Conservation (phyloP, 1,140 invertebrate genomes). For the Melitaea cinxia region DNA sequence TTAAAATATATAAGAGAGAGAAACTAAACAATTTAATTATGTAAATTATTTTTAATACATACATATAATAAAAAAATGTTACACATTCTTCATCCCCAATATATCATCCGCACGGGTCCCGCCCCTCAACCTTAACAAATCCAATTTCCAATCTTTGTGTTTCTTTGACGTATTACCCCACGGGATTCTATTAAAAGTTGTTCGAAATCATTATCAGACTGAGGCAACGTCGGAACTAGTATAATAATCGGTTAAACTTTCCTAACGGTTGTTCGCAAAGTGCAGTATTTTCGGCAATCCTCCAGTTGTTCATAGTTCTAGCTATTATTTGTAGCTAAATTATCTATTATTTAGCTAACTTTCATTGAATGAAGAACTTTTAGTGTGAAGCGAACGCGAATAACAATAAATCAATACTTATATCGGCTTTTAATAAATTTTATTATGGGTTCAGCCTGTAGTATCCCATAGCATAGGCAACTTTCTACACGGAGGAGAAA, state of each 20-base stretch:
- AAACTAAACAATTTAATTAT: too few species aligned
- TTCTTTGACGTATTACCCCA: conserved; percentile 32
- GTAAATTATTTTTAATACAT: not conserved
- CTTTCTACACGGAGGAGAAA: too few species aligned
- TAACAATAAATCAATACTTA: not conserved
- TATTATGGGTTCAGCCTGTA: too few species aligned
- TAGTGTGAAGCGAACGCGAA: not conserved
- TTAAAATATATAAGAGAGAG: too few species aligned
- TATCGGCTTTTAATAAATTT: too few species aligned
- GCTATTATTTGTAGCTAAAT: conserved; percentile 20
- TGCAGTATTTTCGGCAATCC: conserved; percentile 30
- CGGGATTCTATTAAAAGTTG: conserved; percentile 52
- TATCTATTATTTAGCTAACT: conserved; percentile 5
- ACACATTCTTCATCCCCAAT: not conserved
- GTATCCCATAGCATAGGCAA: too few species aligned
- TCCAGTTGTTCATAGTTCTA: conserved; percentile 21
- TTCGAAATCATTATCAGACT: conserved; percentile 44
- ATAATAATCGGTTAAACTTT: conserved; percentile 46
- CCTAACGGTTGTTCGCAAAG: conserved; percentile 42
- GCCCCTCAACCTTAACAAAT: conserved; percentile 16
- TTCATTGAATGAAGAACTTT: not conserved
- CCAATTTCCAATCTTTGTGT: conserved; percentile 29
- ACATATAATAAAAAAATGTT: not conserved
- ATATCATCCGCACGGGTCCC: not conserved
- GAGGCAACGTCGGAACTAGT: conserved; percentile 36